A percentile compares a stretch with the other conserved stretches of the same genome.
Evolutionary conservation across 2,888 invertebrate species (phyloP).

Genomic region (Chalcis sispes): DNA sequence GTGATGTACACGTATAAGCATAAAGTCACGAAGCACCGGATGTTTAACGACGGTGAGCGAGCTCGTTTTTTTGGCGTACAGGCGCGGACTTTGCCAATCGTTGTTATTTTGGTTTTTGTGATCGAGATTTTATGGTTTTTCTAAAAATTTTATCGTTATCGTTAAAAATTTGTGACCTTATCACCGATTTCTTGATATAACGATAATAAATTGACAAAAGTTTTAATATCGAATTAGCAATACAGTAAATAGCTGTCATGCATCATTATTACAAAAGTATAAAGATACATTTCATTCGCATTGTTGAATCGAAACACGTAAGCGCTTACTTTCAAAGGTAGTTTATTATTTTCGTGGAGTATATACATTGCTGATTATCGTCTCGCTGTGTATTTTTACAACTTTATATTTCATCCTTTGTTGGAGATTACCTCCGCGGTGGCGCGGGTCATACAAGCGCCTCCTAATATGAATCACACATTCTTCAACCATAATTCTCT

Average conservation of each 20-base stretch:
- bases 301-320: not conserved
- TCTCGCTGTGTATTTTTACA: constrained; percentile 26
- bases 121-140: too few species aligned
- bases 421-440: constrained; percentile 46
- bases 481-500: constrained; percentile 44
- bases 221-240: too few species aligned
- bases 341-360: constrained; percentile 26
- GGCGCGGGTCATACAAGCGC: constrained; percentile 34
- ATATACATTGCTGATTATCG: constrained; percentile 13
- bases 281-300: too few species aligned
- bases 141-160: not conserved
- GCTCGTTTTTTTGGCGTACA: not conserved
- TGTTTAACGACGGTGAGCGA: not conserved
- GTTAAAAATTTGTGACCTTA: not conserved
- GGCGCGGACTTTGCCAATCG: too few species aligned
- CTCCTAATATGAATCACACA: constrained; percentile 43
- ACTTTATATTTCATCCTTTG: constrained; percentile 47
- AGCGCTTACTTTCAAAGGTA: not conserved
- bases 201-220: too few species aligned
- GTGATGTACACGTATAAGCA: too few species aligned
- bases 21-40: not conserved
- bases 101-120: too few species aligned
- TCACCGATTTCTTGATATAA: too few species aligned
- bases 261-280: too few species aligned
- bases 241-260: too few species aligned